Evolutionary conservation across 30 jellyfish, hydroid and myxozoan genomes (phyloP), one percentile per base, ranked within the genome.

Genomic region (Turritopsis dohrnii): DNA sequence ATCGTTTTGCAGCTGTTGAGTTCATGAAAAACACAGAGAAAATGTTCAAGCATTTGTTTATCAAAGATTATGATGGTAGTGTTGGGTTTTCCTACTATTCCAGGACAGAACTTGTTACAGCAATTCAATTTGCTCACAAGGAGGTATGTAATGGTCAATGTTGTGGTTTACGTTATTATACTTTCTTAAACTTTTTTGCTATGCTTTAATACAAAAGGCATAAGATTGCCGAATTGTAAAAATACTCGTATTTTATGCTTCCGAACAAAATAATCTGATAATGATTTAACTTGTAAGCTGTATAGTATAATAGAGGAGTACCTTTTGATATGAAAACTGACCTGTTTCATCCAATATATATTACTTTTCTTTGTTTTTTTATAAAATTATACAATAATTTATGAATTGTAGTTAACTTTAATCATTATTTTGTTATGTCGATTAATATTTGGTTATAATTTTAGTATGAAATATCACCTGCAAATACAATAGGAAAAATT

Each of bases 1-100:
- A 91, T 73, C 89, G 97, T 19, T 91, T 91, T 83, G 97, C 97
- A 8, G 86, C 90, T 53, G 89, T 91, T 16, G 60, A 96, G 25
- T 91, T 86, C 69, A 81, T 87, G 79, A 77, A 87, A 86, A 94
- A 91, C 90, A 86, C 97, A 31, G 84, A 91, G 29, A 90, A 86
- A 69, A 85, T 96, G 25, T 86, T 83, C 41, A 85, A 83, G 53
- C 81, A 91, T 54, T 52, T 91, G 29, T 86, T 91, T 53, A 71
- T 91, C 29, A 69, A 83, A 53, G 90, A 83, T 27, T 91, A 83
- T 89, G 85, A 66, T 41, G 96, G 81, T 52, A 65, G 87, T 18
- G 19, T 17, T n/a, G 85, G 29, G 21, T 77, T 86, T 21, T 90
- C 97, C 22, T 85, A 29, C 27, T 90, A 85, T 71, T 66, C 89